Evolutionary conservation across 2,888 invertebrate genomes (phyloP).

Genomic region (Agrotis ipsilon): DNA sequence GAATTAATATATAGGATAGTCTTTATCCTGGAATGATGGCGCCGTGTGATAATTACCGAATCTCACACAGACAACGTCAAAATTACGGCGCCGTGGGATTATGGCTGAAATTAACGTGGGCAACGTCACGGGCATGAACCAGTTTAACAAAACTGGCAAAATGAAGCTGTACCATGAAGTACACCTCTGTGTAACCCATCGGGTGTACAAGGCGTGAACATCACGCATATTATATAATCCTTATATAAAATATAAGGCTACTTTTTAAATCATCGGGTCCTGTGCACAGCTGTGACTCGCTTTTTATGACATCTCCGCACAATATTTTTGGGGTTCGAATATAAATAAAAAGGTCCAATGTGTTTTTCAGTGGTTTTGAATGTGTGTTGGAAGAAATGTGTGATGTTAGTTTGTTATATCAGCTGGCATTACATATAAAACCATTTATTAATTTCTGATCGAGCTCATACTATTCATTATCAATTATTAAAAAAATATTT

Average conservation of each 20-base stretch:
- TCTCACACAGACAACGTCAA: too few species aligned
- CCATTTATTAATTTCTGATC: neutral
- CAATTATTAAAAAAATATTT: too few species aligned
- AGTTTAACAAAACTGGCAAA: neutral
- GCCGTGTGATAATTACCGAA: too few species aligned
- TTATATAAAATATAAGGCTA: slow-evolving; percentile 25
- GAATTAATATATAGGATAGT: too few species aligned
- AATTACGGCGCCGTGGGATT: too few species aligned
- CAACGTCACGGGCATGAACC: too few species aligned
- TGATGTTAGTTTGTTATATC: slow-evolving; percentile 12
- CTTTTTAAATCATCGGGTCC: slow-evolving; percentile 31
- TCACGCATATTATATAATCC: neutral
- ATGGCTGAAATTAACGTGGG: too few species aligned
- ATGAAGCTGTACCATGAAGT: neutral
- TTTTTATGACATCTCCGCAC: slow-evolving; percentile 28
- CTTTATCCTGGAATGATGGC: too few species aligned
- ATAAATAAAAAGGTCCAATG: neutral
- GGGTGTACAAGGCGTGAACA: neutral
- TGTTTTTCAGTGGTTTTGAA: slow-evolving; percentile 6
- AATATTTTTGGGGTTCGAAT: slow-evolving; percentile 29
- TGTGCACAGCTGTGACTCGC: slow-evolving; percentile 52
- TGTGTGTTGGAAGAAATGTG: neutral
- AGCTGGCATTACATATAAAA: neutral
- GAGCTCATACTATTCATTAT: too few species aligned
- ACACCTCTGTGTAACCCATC: neutral